Percentiles rank a stretch among this genome's conserved stretches.
phyloP scores from a whole-genome alignment of 2,888 invertebrate species.

The Agonopterix alstromeriana region DNA sequence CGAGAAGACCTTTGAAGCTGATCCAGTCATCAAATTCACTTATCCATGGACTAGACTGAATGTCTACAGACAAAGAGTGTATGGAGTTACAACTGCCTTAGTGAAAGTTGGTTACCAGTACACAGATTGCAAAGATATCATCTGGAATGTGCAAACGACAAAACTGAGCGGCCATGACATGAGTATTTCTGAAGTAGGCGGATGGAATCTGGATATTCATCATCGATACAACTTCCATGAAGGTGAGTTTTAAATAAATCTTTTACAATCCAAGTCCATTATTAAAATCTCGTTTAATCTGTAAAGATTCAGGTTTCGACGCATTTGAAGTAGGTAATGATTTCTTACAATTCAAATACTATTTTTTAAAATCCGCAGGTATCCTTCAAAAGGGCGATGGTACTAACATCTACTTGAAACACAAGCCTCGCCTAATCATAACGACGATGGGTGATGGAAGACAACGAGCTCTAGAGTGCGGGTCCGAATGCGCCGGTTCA shows the following conservation, averaged over 20 bases:
- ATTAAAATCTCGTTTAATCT: too few relatives aligned
- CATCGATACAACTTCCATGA: conserved; percentile 99
- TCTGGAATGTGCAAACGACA: conserved; percentile 97
- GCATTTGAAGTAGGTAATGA: too few relatives aligned
- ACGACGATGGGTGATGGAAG: conserved; percentile 95
- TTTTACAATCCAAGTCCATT: too few relatives aligned
- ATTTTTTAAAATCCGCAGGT: conserved; percentile 67
- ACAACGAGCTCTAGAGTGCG: conserved; percentile 91
- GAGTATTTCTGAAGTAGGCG: conserved; percentile 97
- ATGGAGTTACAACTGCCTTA: conserved; percentile 95
- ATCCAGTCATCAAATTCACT: conserved; percentile 96
- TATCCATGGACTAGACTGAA: conserved; percentile 98
- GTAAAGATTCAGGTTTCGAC: too few relatives aligned
- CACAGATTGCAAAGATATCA: conserved; percentile 91
- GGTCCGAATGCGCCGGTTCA: conserved; percentile 79
- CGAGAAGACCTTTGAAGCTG: conserved; percentile 95
- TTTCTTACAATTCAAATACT: too few relatives aligned
- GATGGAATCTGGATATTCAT: conserved; percentile 98
- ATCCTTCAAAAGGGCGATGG: conserved; percentile 99
- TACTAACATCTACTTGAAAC: conserved; percentile 94
- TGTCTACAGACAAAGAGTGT: conserved; percentile 96
- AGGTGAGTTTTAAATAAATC: conserved; percentile 69
- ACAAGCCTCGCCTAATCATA: conserved; percentile 92
- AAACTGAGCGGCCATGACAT: conserved; percentile 97
- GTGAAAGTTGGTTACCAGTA: conserved; percentile 98